Evolutionary conservation across 2,888 invertebrate species (phyloP).

Genomic region (Julus scanicus): DNA sequence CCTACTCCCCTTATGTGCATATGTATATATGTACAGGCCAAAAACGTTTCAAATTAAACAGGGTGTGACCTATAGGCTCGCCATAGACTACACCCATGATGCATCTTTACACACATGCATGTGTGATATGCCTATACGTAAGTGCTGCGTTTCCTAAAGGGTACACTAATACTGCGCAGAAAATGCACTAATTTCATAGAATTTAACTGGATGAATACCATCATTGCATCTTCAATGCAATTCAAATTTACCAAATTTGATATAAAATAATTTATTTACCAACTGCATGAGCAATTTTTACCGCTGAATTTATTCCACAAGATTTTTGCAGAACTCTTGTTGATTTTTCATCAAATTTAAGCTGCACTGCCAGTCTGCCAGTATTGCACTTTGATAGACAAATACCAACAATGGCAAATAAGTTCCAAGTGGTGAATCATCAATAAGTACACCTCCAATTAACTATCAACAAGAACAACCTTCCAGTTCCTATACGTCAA

Average conservation of each 20-base stretch:
- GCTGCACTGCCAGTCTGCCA: no score
- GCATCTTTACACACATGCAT: constrained; percentile 47
- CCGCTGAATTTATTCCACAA: no score
- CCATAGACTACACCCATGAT: constrained; percentile 47
- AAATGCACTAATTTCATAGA: background rate
- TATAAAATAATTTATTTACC: no score
- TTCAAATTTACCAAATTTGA: background rate
- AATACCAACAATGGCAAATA: no score
- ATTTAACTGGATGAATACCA: background rate
- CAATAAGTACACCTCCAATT: no score
- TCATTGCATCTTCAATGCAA: background rate
- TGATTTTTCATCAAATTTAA: no score
- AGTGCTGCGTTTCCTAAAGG: constrained; percentile 31
- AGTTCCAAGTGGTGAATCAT: no score
- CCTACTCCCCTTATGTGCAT: constrained; percentile 50
- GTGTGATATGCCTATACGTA: constrained; percentile 37
- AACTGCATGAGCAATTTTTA: no score
- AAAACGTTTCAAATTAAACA: constrained; percentile 53
- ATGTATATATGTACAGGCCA: constrained; percentile 25
- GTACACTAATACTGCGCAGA: background rate
- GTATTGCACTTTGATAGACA: no score
- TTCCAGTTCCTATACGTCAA: constrained; percentile 9
- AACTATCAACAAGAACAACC: no score
- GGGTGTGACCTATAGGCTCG: constrained; percentile 52
- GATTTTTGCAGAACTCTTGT: no score